A percentile compares a stretch with the other conserved stretches of the same genome.
Evolutionary conservation across 2,797 vertebrate genomes (phyloP).

Genomic region (Centropyge bicolor): DNA sequence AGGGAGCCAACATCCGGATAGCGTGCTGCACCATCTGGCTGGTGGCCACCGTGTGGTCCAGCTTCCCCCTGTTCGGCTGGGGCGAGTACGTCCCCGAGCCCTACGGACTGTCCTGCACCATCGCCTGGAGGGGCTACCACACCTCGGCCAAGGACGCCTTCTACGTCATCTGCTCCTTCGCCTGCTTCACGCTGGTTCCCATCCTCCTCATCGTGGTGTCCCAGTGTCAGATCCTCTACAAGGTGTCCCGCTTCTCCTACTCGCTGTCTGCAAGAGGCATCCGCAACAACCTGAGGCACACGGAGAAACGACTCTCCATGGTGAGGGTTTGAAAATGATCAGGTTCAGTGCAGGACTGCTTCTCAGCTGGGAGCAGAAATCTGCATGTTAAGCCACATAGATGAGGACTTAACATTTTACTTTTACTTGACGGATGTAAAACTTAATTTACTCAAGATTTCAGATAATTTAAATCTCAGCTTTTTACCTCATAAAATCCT

Average conservation of each 20-base stretch:
- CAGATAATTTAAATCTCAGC: too few relatives aligned
- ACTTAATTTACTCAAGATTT: not conserved
- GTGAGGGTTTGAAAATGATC: too few relatives aligned
- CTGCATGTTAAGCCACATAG: not conserved
- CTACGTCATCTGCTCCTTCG: slow-evolving; percentile 81
- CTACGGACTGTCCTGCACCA: slow-evolving; percentile 83
- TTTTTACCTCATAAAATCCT: too few relatives aligned
- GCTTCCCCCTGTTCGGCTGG: slow-evolving; percentile 82
- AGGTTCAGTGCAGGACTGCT: not conserved
- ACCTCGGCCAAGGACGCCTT: slow-evolving; percentile 77
- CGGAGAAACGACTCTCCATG: slow-evolving; percentile 74
- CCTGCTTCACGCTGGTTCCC: slow-evolving; percentile 75
- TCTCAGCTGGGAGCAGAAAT: not conserved
- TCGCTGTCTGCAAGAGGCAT: slow-evolving; percentile 66
- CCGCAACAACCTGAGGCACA: slow-evolving; percentile 64
- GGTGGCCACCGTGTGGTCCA: slow-evolving; percentile 74
- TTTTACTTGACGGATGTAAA: too few relatives aligned
- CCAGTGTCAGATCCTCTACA: slow-evolving; percentile 76
- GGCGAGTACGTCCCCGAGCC: slow-evolving; percentile 82
- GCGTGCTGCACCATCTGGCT: slow-evolving; percentile 74
- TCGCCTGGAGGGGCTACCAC: slow-evolving; percentile 81
- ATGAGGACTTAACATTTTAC: not conserved
- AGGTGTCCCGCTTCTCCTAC: slow-evolving; percentile 71
- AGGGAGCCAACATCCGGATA: slow-evolving; percentile 61
- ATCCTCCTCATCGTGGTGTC: slow-evolving; percentile 77